Evolutionary conservation across 2,113 vertebrate species (phyloP).

Genomic region (rabbit (Oryctolagus cuniculus)): mOryCun1.1 NC_091449.1:59883501-59884000

Average conservation of each 20-base stretch:
- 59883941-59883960: background rate
- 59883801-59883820: background rate
- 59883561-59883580: background rate
- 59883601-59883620: background rate
- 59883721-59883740: rapidly evolving
- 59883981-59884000: background rate
- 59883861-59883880: background rate
- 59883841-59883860: background rate
- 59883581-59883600: background rate
- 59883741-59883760: background rate
- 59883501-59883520: background rate
- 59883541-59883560: background rate
- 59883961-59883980: background rate
- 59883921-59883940: background rate
- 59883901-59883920: background rate
- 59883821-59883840: background rate
- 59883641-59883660: background rate
- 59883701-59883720: rapidly evolving
- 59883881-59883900: background rate
- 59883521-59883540: background rate
- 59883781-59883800: background rate
- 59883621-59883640: background rate
- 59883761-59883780: background rate
- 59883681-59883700: rapidly evolving
- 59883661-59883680: background rate